These are phyloP conservation scores for Gastrophysa polygoni DNA, from an alignment of 2,888 invertebrate genomes.

Conservation along the genomic window DNA sequence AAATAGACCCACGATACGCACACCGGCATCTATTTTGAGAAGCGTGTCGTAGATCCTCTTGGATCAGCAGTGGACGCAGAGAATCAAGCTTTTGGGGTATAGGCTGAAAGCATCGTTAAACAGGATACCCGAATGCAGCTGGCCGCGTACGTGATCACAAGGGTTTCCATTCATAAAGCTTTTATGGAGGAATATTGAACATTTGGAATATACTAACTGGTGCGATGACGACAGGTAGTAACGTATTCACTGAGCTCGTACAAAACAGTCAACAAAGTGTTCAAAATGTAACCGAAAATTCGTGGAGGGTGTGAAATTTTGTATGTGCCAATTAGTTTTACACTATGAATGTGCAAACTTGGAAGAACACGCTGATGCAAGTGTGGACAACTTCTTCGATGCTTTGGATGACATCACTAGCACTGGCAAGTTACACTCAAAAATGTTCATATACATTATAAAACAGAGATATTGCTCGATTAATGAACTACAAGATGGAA, in stretches of 20 bases:
- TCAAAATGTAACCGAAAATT: slow-evolving; percentile 14
- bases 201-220: no score
- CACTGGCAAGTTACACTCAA: slow-evolving; percentile 6
- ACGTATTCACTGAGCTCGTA: neutral
- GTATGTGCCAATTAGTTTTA: slow-evolving; percentile 6
- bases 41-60: no score
- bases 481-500: slow-evolving; percentile 3
- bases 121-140: no score
- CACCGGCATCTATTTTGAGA: no score
- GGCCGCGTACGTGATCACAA: no score
- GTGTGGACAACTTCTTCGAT: slow-evolving; percentile 3
- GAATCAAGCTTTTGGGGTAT: no score
- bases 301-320: slow-evolving; percentile 8
- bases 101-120: no score
- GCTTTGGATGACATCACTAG: slow-evolving; percentile 2
- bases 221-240: neutral
- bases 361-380: slow-evolving; percentile 1
- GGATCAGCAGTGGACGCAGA: no score
- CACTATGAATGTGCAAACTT: slow-evolving; percentile 8
- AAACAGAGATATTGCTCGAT: slow-evolving; percentile 9
- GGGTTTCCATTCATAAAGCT: no score
- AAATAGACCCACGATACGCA: no score
- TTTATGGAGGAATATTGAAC: no score
- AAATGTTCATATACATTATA: slow-evolving; percentile 7
- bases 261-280: slow-evolving; percentile 9